A percentile compares a stretch with the other conserved stretches of the same genome.
Conservation (phyloP, 2,888 invertebrate genomes). For the Cheilosia variabilis region DNA sequence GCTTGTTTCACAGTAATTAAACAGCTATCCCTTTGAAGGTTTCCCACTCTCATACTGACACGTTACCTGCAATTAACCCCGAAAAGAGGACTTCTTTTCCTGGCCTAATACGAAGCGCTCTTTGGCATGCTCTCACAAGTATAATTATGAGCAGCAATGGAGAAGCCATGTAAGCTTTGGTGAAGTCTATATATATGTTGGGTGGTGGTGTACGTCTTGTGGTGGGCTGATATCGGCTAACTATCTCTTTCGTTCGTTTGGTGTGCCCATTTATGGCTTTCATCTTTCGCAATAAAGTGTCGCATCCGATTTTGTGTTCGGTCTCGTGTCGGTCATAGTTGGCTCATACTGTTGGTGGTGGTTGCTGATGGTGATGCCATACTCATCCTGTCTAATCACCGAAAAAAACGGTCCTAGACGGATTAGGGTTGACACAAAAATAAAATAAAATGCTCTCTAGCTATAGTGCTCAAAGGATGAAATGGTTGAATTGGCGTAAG, state of each 20-base stretch:
- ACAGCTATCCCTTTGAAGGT: slow-evolving; percentile 52
- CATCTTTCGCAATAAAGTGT: slow-evolving; percentile 37
- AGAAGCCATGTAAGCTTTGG: slow-evolving; percentile 26
- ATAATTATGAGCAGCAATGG: slow-evolving; percentile 52
- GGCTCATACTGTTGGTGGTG: slow-evolving; percentile 29
- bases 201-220: slow-evolving; percentile 1
- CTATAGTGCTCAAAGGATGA: slow-evolving; percentile 11
- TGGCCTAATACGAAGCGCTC: slow-evolving; percentile 57
- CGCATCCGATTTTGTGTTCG: slow-evolving; percentile 16
- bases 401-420: slow-evolving; percentile 40
- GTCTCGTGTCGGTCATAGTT: slow-evolving; percentile 1
- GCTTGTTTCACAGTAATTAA: slow-evolving; percentile 70
- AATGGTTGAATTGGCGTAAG: slow-evolving; percentile 21
- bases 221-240: background rate
- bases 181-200: too few relatives aligned
- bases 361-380: slow-evolving; percentile 27
- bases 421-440: slow-evolving; percentile 22
- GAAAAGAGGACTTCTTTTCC: slow-evolving; percentile 65
- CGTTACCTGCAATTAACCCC: slow-evolving; percentile 67
- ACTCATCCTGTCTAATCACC: slow-evolving; percentile 58
- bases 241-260: background rate
- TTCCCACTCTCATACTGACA: slow-evolving; percentile 31
- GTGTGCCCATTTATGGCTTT: slow-evolving; percentile 5
- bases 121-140: slow-evolving; percentile 41
- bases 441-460: slow-evolving; percentile 5